Conservation (phyloP, 2,888 invertebrate species). For the Chrysolina americana region DNA sequence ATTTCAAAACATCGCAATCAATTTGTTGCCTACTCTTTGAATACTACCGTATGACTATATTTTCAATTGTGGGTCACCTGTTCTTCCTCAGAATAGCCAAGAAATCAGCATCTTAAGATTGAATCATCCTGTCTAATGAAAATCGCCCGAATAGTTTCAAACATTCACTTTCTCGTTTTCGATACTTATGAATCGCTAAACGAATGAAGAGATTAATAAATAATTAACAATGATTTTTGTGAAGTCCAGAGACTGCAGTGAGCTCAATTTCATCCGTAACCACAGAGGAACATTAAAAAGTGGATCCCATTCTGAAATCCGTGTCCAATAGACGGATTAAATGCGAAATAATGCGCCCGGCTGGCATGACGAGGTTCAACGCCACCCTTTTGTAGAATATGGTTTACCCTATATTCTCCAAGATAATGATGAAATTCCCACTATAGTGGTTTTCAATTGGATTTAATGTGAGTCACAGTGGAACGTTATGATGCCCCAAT, state of each 20-base stretch:
- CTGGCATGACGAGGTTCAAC: conserved; percentile 18
- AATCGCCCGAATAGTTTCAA: not conserved
- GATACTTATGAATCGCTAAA: not conserved
- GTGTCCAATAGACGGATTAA: conserved; percentile 21
- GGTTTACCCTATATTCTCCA: conserved; percentile 20
- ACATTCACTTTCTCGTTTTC: not conserved
- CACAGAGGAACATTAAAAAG: conserved; percentile 17
- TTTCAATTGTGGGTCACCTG: no score
- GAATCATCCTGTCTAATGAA: conserved; percentile 24
- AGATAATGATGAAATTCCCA: conserved; percentile 20
- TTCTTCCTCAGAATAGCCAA: no score
- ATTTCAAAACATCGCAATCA: no score
- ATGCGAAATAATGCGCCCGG: conserved; percentile 16
- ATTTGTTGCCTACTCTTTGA: no score
- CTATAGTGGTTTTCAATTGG: not conserved
- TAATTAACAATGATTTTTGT: conserved; percentile 18
- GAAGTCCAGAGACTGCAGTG: conserved; percentile 1
- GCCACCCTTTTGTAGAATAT: conserved; percentile 21
- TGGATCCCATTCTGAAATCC: conserved; percentile 15
- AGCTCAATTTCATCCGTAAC: conserved; percentile 18
- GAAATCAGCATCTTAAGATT: not conserved
- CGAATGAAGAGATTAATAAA: conserved; percentile 9
- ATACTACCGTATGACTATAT: no score
- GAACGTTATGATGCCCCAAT: not conserved
- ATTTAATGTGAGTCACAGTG: conserved; percentile 18